These are phyloP conservation scores for Clarias batrachus DNA, from an alignment of 2,113 vertebrate genomes.

Conservation along the genomic window DNA sequence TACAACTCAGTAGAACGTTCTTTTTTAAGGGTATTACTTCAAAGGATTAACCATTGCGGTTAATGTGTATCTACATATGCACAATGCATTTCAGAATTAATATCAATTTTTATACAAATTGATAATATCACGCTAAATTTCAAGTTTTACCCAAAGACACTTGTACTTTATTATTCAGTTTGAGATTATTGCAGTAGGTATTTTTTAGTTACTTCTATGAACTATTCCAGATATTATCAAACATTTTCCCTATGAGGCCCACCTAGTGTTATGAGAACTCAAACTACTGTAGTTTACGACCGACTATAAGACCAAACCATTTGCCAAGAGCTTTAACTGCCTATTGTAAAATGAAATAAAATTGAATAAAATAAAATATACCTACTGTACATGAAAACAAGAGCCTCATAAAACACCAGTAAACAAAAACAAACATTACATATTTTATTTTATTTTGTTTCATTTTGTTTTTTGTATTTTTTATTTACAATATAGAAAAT, in stretches of 20 bases:
- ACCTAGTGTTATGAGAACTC: background rate
- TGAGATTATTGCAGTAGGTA: background rate
- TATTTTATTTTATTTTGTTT: background rate
- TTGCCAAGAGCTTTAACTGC: background rate
- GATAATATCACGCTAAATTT: background rate
- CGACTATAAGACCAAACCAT: background rate
- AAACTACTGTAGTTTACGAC: background rate
- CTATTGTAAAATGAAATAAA: background rate
- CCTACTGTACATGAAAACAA: background rate
- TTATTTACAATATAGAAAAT: too few species aligned
- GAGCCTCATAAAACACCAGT: background rate
- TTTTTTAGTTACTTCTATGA: background rate
- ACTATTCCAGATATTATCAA: background rate
- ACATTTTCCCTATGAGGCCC: background rate
- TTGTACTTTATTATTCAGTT: background rate
- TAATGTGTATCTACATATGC: background rate
- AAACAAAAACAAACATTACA: background rate
- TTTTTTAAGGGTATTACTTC: background rate
- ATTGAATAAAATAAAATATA: background rate
- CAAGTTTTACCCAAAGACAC: background rate
- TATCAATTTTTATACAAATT: background rate
- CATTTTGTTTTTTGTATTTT: too few species aligned
- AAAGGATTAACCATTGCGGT: background rate
- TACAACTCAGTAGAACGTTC: constrained; percentile 38
- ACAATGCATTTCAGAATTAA: background rate